Base-by-base conservation (phyloP, 1,140 invertebrate species). In the Listronotus bonariensis region DNA sequence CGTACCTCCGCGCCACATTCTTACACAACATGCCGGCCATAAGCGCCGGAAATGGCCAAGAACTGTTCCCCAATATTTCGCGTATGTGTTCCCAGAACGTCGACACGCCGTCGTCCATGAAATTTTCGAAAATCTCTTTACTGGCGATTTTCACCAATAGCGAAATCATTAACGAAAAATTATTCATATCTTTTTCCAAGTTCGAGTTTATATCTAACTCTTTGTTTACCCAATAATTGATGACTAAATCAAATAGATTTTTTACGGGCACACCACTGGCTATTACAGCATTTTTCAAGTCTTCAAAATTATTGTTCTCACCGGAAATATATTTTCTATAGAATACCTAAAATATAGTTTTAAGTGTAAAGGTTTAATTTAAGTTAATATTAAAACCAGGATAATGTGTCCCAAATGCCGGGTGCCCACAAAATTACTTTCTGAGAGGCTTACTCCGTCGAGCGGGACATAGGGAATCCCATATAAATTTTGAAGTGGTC, bases 11-110 rank as follows among this genome's bases (percentile, higher is more conserved):
- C 31, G 85, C 84, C n/a, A 92, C 88, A 20, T 84, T 85, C 76
- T 90, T 86, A 74, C 90, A 92, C 11, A 90, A 83, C 76, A 92
- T 86, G 8, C 91, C 87, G 11, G 89, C 88, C 18, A 88, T 87
- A 70, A 92, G 80, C 7, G 89, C 89, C 66, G 85, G 83, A 64
- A 91, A 85, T 18, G 90, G 87, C 74, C 88, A 86, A 7, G 82
- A 78, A 69, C 88, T 88, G 61, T 91, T 85, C 4, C 86, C 82
- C 20, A 94, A 81, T 67, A 87, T 80, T 59, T 85, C 82, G n/a
- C 90, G 81, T 36, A 91, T 84, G 43, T 84, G 80, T 70, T 84
- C 83, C 91, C 92, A 93, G 88, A 91, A 93, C 0, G 79, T 76
- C 0, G 88, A 91, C 36, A 85, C 82, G 66, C 86, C 83, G 75